Evolutionary conservation across 2,888 invertebrate genomes (phyloP).

Genomic region (Lasioglossum morio): DNA sequence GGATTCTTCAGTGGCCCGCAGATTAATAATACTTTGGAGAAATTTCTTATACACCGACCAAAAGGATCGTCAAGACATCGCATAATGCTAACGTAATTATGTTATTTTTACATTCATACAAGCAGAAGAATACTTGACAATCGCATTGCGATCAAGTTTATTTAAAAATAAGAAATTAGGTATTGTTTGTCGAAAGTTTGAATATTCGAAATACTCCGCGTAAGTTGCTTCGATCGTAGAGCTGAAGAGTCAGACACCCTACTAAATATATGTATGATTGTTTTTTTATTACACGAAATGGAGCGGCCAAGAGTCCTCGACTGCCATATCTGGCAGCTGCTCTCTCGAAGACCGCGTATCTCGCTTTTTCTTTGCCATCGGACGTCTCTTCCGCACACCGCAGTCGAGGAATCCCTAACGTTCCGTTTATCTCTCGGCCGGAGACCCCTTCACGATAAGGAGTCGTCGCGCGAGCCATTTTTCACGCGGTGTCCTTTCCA

Average conservation of each 20-base stretch:
- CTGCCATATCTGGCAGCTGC: conserved; percentile 78
- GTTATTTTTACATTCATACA: too few relatives aligned
- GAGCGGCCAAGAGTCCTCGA: conserved; percentile 60
- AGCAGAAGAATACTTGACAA: too few relatives aligned
- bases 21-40: not conserved
- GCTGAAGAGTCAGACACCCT: too few relatives aligned
- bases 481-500: not conserved
- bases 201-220: not conserved
- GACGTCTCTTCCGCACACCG: conserved; percentile 12
- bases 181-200: not conserved
- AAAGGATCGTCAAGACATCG: too few relatives aligned
- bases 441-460: not conserved
- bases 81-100: too few relatives aligned
- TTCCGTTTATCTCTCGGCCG: not conserved
- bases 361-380: conserved; percentile 45
- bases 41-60: not conserved
- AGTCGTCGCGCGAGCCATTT: not conserved
- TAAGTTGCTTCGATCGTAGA: not conserved
- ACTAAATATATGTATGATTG: not conserved
- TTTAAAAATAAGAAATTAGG: too few relatives aligned
- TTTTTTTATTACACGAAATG: not conserved
- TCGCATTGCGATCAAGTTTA: too few relatives aligned
- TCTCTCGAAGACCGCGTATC: conserved; percentile 50
- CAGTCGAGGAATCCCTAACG: not conserved
- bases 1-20: not conserved